A percentile compares a stretch with the other conserved stretches of the same genome.
These are phyloP conservation scores for Eupithecia exiguata DNA, from an alignment of 2,888 invertebrate species.

Conservation along the genomic window DNA sequence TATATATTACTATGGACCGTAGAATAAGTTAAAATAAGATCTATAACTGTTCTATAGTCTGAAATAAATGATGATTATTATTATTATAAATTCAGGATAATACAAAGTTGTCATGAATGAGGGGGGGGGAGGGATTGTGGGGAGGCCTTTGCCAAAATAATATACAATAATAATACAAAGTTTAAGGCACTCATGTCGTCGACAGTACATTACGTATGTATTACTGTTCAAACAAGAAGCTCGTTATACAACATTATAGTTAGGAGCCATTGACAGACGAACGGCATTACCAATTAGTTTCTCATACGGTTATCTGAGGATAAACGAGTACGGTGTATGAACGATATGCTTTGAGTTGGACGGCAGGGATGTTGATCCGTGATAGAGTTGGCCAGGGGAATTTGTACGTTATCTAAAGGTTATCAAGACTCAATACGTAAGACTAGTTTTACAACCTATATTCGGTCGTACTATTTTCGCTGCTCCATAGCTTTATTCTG, in stretches of 20 bases:
- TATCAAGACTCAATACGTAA: neutral
- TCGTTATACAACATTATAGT: conserved; percentile 26
- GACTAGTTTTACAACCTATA: neutral
- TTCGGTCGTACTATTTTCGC: neutral
- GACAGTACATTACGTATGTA: conserved; percentile 6
- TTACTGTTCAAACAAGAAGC: conserved; percentile 22
- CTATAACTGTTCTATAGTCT: no score
- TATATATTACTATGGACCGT: no score
- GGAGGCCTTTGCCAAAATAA: no score
- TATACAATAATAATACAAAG: no score
- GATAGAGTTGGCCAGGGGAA: neutral
- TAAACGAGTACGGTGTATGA: neutral
- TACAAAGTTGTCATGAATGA: no score
- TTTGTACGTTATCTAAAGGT: neutral
- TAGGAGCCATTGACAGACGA: conserved; percentile 23
- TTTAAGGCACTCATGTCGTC: neutral
- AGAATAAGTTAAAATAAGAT: no score
- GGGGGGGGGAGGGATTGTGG: no score
- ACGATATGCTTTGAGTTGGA: neutral
- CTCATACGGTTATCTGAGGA: neutral
- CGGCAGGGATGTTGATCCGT: neutral
- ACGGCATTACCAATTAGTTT: conserved; percentile 10
- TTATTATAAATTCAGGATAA: no score
- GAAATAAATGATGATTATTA: no score
- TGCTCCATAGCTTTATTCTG: no score